phyloP scores from a whole-genome alignment of 2,888 invertebrate genomes.

The Eurois occulta region DNA sequence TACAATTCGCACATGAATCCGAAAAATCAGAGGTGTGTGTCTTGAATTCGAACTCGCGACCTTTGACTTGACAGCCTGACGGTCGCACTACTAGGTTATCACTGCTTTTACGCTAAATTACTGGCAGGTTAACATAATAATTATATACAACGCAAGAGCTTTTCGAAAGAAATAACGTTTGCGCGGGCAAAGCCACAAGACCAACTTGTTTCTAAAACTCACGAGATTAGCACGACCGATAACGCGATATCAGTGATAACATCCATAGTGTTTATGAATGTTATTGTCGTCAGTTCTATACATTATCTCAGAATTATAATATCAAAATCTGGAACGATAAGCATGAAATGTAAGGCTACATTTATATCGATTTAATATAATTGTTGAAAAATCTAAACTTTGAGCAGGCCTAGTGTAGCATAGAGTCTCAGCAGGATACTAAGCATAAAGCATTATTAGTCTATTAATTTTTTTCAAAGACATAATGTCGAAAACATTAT shows the following conservation, averaged over 20 bases:
- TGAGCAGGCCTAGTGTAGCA: not conserved
- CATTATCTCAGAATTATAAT: not conserved
- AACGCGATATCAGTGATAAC: not conserved
- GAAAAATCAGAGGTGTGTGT: too few species aligned
- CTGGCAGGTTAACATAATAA: too few species aligned
- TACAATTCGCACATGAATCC: too few species aligned
- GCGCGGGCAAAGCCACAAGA: not conserved
- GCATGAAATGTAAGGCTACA: not conserved
- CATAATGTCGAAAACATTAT: too few species aligned
- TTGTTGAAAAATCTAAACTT: not conserved
- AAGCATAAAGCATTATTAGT: not conserved
- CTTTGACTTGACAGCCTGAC: too few species aligned
- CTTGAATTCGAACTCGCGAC: too few species aligned
- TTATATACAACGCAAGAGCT: not conserved
- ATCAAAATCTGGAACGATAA: not conserved
- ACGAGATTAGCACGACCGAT: not conserved
- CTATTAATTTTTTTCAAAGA: too few species aligned
- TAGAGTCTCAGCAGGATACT: not conserved
- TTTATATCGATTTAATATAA: not conserved
- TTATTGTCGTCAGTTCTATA: not conserved
- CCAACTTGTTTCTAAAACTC: not conserved
- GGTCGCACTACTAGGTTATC: too few species aligned
- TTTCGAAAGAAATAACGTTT: not conserved
- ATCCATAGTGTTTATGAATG: conserved; percentile 1
- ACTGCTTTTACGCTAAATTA: too few species aligned